These are phyloP conservation scores for Melanotaenia pygmaea DNA, from an alignment of 2,797 vertebrate species.

Conservation along the genomic window DNA sequence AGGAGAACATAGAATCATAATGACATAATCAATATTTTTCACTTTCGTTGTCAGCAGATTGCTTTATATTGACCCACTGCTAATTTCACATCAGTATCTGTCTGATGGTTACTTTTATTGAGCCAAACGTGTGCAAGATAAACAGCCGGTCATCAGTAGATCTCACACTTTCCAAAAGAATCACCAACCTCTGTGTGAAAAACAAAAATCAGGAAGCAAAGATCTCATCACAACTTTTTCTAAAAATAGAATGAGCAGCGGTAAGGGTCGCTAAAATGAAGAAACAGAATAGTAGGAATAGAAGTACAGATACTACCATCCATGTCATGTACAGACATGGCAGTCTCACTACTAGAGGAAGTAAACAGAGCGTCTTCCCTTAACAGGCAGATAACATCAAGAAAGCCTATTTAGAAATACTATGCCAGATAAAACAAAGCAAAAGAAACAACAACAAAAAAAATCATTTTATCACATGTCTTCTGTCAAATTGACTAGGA, in stretches of 20 bases:
- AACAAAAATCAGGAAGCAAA: background rate
- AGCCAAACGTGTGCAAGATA: background rate
- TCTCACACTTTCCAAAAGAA: slow-evolving; percentile 11
- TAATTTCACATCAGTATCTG: slow-evolving; percentile 3
- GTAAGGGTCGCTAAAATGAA: background rate
- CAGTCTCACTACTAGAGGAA: background rate
- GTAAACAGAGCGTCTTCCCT: background rate
- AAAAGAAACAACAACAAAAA: no score
- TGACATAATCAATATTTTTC: slow-evolving; percentile 21
- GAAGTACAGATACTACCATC: background rate
- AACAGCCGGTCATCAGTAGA: slow-evolving; percentile 1
- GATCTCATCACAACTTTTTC: background rate
- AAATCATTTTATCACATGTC: background rate
- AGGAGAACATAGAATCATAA: slow-evolving; percentile 4
- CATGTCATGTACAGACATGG: background rate
- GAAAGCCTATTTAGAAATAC: slow-evolving; percentile 21
- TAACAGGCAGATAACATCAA: slow-evolving; percentile 1
- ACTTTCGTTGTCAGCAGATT: slow-evolving; percentile 9
- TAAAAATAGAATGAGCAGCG: background rate
- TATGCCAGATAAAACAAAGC: background rate
- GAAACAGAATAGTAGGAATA: background rate
- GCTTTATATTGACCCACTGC: slow-evolving; percentile 13
- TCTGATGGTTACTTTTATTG: slow-evolving; percentile 16
- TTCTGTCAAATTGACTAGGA: background rate
- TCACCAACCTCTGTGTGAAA: background rate